These are phyloP conservation scores for Cheilosia urbana DNA, from an alignment of 2,888 invertebrate species.

Conservation along the genomic window DNA sequence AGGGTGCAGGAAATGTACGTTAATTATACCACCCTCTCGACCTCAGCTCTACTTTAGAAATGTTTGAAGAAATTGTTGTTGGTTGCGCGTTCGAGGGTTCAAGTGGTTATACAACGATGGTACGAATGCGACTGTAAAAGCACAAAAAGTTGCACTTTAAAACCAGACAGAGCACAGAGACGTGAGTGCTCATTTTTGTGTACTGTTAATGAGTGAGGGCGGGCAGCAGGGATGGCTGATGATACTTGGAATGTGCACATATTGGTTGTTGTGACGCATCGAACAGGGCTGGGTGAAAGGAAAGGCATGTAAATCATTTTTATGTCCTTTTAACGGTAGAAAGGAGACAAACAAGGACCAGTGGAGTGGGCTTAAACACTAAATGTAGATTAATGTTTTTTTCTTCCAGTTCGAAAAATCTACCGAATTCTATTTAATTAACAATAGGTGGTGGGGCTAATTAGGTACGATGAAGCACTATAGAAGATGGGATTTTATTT, in stretches of 20 bases:
- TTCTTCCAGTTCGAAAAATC: no score
- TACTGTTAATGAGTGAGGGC: slow-evolving; percentile 42
- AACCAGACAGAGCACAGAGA: slow-evolving; percentile 41
- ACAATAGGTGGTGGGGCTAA: no score
- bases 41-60: neutral
- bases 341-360: slow-evolving; percentile 7
- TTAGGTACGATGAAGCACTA: no score
- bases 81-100: slow-evolving; percentile 22
- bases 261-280: neutral
- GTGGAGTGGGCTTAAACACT: neutral
- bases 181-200: slow-evolving; percentile 67
- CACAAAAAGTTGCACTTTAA: slow-evolving; percentile 57
- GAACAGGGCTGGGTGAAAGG: slow-evolving; percentile 23
- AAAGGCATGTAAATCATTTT: slow-evolving; percentile 54
- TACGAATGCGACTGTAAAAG: slow-evolving; percentile 25
- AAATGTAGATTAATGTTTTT: neutral
- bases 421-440: no score
- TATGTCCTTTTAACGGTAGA: slow-evolving; percentile 41
- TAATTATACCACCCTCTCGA: slow-evolving; percentile 40
- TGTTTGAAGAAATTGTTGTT: slow-evolving; percentile 1
- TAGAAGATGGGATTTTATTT: no score
- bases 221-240: neutral
- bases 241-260: neutral
- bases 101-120: slow-evolving; percentile 14
- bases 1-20: slow-evolving; percentile 21